Evolutionary conservation across 2,113 vertebrate species (phyloP).

Genomic region (Condylura cristata): DNA sequence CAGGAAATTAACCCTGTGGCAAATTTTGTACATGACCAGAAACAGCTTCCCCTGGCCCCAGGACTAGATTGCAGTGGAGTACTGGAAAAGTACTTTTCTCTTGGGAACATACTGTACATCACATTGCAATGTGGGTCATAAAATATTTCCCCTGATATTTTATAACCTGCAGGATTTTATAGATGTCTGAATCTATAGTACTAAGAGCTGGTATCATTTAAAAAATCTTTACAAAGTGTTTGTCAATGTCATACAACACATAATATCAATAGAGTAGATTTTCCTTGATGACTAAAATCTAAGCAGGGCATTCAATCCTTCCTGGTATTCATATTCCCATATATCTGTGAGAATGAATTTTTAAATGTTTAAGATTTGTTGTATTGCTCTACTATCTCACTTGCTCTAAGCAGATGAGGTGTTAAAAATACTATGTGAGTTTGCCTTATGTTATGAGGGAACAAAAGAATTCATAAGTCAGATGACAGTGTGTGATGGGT

Average conservation of each 20-base stretch:
- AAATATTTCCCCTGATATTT: not conserved
- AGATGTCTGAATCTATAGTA: not conserved
- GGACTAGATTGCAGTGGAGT: not conserved
- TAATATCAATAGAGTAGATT: not conserved
- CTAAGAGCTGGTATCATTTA: not conserved
- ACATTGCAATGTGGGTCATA: not conserved
- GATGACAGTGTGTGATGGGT: not conserved
- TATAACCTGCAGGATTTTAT: not conserved
- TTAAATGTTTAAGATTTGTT: not conserved
- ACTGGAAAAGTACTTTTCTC: not conserved
- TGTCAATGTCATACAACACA: not conserved
- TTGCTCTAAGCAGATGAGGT: not conserved
- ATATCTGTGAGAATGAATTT: not conserved
- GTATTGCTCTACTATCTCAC: not conserved
- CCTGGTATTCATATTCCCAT: not conserved
- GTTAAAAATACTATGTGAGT: not conserved
- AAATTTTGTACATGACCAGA: not conserved
- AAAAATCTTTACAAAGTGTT: not conserved
- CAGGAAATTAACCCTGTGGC: not conserved
- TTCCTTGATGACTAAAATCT: not conserved
- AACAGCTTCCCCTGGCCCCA: not conserved
- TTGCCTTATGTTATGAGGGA: not conserved
- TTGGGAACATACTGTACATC: not conserved
- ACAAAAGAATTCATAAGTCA: not conserved
- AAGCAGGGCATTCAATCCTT: not conserved